These are phyloP conservation scores for Sebastes variabilis DNA, from an alignment of 2,797 vertebrate genomes.

Conservation along the genomic window DNA sequence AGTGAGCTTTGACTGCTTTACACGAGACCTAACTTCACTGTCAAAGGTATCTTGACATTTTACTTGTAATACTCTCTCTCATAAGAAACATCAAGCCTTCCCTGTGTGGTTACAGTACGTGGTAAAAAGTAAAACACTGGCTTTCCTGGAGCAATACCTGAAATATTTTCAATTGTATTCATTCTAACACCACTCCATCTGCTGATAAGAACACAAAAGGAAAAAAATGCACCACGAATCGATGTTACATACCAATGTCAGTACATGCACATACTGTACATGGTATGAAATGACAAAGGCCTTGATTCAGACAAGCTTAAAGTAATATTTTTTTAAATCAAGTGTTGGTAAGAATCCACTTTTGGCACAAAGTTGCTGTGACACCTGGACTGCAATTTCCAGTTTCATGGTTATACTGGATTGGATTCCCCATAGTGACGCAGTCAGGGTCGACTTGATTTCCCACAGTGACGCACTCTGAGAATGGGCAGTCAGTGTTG, in stretches of 20 bases:
- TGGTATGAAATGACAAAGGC: background rate
- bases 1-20: background rate
- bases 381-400: background rate
- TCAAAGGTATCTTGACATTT: background rate
- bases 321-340: background rate
- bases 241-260: background rate
- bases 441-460: background rate
- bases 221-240: background rate
- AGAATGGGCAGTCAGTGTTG: background rate
- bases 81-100: background rate
- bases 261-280: background rate
- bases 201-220: conserved; percentile 37
- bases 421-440: conserved; percentile 13
- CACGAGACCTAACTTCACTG: background rate
- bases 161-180: conserved; percentile 29
- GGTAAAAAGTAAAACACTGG: background rate
- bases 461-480: background rate
- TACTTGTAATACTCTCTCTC: background rate
- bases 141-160: conserved; percentile 20
- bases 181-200: background rate
- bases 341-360: background rate
- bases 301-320: background rate
- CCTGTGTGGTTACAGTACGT: background rate
- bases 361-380: background rate
- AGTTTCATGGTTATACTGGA: background rate